These are phyloP conservation scores for Meiosimyza decipiens DNA, from an alignment of 2,888 invertebrate species.

Conservation along the genomic window DNA sequence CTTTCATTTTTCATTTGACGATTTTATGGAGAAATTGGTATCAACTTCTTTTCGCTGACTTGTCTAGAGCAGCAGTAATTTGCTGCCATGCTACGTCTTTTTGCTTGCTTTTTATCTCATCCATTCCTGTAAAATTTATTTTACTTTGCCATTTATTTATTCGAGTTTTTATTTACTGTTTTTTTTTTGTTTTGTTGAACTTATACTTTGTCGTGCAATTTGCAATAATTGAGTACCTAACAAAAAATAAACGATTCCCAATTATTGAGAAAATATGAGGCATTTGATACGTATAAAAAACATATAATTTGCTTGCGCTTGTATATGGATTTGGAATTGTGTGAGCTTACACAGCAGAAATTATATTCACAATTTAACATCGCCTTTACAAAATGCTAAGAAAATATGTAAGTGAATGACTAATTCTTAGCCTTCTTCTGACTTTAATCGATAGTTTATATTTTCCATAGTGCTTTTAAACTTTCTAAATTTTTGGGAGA, in stretches of 20 bases:
- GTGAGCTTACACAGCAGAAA: no score
- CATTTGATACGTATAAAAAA: not conserved
- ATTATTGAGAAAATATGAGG: constrained; percentile 24
- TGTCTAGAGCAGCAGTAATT: no score
- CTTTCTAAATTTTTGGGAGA: no score
- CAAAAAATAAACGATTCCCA: constrained; percentile 17
- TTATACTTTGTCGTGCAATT: constrained; percentile 28
- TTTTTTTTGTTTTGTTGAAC: not conserved
- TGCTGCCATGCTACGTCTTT: no score
- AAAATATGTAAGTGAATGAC: no score
- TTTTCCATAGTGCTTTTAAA: no score
- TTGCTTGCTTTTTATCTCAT: not conserved
- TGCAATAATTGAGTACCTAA: constrained; percentile 20
- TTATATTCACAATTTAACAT: no score
- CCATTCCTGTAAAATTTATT: not conserved
- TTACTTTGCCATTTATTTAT: not conserved
- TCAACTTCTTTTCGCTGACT: not conserved
- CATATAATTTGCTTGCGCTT: no score
- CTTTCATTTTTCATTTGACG: not conserved
- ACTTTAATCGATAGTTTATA: no score
- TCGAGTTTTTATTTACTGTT: not conserved
- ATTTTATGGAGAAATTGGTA: constrained; percentile 4
- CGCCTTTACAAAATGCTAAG: no score
- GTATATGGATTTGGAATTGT: no score
- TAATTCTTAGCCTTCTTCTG: no score